Base-by-base conservation (phyloP, 2,888 invertebrate genomes). In the Noctua fimbriata region DNA sequence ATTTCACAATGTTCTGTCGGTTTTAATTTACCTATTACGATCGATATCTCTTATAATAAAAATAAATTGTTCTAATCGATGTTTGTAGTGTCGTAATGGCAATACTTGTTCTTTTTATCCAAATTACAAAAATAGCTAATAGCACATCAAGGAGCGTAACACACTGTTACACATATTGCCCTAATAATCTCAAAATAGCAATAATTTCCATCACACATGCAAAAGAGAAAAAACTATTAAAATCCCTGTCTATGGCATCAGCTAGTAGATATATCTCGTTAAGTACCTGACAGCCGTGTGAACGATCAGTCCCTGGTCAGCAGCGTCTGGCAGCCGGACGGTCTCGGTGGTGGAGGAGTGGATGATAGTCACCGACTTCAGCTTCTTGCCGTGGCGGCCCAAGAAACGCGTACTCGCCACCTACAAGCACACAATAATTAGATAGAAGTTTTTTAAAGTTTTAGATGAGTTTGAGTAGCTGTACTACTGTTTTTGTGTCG, bases 321-420 rank as follows among this genome's bases (percentile, higher is more conserved):
- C 97, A 85, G 98, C 98, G 83, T 98, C 98, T 83, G 98, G 98
- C 88, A 98, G 96, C 47, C 98, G 98, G 86, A 98, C 98, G 86
- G 98, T 98, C 97, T 99, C 99, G 82, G 98, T 98, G 80, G 98
- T 98, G 89, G 98, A 98, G 93, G 98, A 98, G 97, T 99, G 99
- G 92, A 99, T 98, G 94, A 99, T 98, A 90, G 99, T 99, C 89
- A 99, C 98, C 36, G 98, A 98, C 95, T 98, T 98, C 91, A 98
- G 97, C 95, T 99, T 98, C 94, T 98, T 97, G 95, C 98, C 98
- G 87, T 98, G 97, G 91, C 98, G 99, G 91, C 98, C 98, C 92
- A 98, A 97, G 91, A 98, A 97, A 91, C 98, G 98, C 89, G 98
- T 98, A 97, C 98, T 98, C 92, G 98, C 97, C 91, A 98, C 97